Evolutionary conservation across 2,797 vertebrate species (phyloP).

Genomic region (Girardinus metallicus): DNA sequence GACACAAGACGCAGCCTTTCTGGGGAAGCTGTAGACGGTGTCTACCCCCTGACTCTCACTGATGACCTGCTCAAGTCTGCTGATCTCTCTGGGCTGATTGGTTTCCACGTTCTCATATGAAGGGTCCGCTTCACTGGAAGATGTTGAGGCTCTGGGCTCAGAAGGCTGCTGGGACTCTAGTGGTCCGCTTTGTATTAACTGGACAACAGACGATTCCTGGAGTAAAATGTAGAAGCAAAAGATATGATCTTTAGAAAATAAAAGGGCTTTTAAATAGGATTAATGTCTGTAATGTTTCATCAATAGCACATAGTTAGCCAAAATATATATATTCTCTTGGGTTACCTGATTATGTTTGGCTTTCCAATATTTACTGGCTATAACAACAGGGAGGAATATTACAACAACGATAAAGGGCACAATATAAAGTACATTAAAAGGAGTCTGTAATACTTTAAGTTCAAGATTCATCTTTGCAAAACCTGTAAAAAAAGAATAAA

Average conservation of each 20-base stretch:
- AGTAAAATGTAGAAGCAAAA: not conserved
- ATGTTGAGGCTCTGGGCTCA: constrained; percentile 18
- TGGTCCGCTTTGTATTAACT: constrained; percentile 5
- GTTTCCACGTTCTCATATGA: constrained; percentile 44
- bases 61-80: not conserved
- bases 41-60: not conserved
- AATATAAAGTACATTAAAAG: accelerated
- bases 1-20: accelerated
- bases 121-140: constrained; percentile 25
- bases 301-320: not conserved
- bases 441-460: accelerated
- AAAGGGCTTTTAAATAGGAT: not conserved
- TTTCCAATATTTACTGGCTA: accelerated
- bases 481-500: constrained; percentile 42
- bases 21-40: not conserved
- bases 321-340: not conserved
- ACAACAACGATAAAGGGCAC: no score
- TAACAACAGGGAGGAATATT: accelerated
- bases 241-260: not conserved
- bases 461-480: accelerated
- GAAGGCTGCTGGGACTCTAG: not conserved
- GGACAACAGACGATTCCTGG: not conserved
- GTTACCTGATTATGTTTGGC: constrained; percentile 19
- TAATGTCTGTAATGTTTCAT: not conserved
- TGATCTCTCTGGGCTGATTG: not conserved